Evolutionary conservation across 2,888 invertebrate species (phyloP).

Genomic region (Watsonalla binaria): DNA sequence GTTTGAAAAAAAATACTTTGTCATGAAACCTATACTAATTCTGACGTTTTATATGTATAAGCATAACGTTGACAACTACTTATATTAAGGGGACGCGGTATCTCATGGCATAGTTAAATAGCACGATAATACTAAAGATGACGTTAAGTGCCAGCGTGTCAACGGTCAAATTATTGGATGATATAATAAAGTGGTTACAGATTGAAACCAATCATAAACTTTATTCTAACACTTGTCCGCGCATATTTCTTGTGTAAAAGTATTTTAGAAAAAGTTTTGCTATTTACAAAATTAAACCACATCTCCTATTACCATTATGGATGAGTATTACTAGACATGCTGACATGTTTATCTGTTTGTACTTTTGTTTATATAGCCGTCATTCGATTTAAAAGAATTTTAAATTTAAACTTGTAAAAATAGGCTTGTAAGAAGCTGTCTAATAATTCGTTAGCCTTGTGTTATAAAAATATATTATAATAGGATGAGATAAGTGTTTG

Average conservation of each 20-base stretch:
- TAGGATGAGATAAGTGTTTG: constrained; percentile 34
- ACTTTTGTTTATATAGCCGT: constrained; percentile 3
- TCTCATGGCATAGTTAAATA: constrained; percentile 46
- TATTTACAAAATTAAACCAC: constrained; percentile 22
- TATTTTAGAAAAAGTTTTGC: constrained; percentile 2
- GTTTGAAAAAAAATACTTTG: no score
- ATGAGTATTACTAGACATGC: constrained; percentile 15
- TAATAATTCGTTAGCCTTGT: constrained; percentile 8
- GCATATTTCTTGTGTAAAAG: constrained; percentile 17
- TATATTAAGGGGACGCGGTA: constrained; percentile 49
- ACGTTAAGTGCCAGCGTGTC: constrained; percentile 50
- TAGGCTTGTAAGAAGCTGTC: background rate
- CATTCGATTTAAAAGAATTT: constrained; percentile 1
- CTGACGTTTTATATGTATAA: constrained; percentile 12
- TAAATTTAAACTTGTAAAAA: constrained; percentile 6
- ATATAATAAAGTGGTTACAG: constrained; percentile 42
- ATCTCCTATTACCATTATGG: constrained; percentile 7
- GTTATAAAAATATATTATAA: constrained; percentile 23
- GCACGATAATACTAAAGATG: constrained; percentile 41
- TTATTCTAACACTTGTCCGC: constrained; percentile 24
- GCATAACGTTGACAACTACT: constrained; percentile 23
- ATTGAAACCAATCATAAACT: constrained; percentile 27
- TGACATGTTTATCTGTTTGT: constrained; percentile 17
- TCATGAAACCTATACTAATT: constrained; percentile 5
- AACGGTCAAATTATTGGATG: constrained; percentile 51